These are phyloP conservation scores for Daktulosphaira vitifoliae DNA, from an alignment of 1,140 invertebrate genomes.

Conservation along the genomic window DNA sequence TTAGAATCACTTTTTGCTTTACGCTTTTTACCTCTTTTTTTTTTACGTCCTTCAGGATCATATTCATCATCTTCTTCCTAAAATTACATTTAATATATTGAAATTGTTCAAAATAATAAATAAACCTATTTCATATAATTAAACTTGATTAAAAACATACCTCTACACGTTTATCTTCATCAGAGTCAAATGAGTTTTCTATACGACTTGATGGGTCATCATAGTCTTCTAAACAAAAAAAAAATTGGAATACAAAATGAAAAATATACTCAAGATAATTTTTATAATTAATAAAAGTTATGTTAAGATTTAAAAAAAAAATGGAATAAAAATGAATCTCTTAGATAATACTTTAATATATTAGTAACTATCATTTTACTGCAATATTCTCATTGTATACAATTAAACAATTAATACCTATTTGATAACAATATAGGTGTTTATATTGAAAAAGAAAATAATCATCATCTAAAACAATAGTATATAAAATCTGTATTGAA, in stretches of 20 bases:
- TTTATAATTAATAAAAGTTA: no score
- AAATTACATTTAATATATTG: background rate
- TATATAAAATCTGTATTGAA: no score
- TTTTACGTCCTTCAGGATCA: slow-evolving; percentile 68
- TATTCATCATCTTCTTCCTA: slow-evolving; percentile 79
- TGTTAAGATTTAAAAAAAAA: no score
- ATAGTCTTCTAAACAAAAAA: slow-evolving; percentile 50
- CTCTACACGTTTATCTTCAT: slow-evolving; percentile 54
- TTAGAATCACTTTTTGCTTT: slow-evolving; percentile 79
- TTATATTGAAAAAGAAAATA: no score
- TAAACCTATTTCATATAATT: slow-evolving; percentile 15
- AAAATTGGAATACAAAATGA: background rate
- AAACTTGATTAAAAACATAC: slow-evolving; percentile 39
- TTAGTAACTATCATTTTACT: no score
- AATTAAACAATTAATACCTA: no score
- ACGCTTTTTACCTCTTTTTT: slow-evolving; percentile 84
- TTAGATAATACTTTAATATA: no score
- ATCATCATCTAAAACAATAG: no score
- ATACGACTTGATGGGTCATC: slow-evolving; percentile 48
- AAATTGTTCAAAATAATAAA: background rate
- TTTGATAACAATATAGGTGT: no score
- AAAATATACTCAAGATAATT: no score
- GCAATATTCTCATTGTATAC: no score
- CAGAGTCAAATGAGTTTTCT: slow-evolving; percentile 51
- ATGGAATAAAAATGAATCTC: no score